Evolutionary conservation across 1,140 invertebrate genomes (phyloP).

Genomic region (Neodiprion virginianus): DNA sequence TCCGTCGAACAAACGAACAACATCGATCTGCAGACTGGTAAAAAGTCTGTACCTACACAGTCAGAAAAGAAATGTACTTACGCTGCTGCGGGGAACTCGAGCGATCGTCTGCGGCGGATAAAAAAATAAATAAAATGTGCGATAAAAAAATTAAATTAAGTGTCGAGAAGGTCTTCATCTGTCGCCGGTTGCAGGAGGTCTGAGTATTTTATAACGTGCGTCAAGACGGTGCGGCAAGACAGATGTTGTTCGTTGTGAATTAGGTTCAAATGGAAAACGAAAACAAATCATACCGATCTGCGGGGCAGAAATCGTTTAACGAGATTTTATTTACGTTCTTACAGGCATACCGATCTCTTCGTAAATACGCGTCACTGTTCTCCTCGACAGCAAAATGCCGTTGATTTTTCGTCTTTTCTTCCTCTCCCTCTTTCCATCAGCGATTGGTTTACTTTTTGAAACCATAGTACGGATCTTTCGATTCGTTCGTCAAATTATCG

Average conservation of each 20-base stretch:
- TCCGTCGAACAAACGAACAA: background rate
- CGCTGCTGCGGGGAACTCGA: constrained; percentile 16
- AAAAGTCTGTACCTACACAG: no score
- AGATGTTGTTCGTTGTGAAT: background rate
- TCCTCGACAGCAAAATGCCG: no score
- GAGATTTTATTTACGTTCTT: no score
- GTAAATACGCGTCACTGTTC: no score
- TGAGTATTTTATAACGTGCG: background rate
- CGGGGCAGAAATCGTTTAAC: background rate
- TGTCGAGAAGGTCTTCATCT: background rate
- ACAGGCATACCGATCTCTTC: no score
- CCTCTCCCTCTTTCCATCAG: no score
- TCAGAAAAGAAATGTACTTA: no score
- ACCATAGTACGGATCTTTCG: no score
- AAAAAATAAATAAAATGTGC: background rate
- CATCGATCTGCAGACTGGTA: no score
- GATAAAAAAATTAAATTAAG: background rate
- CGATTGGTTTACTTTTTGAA: no score
- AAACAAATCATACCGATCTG: background rate
- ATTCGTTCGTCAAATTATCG: no score
- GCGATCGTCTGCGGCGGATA: constrained; percentile 25
- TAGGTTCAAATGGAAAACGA: background rate
- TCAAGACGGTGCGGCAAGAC: background rate
- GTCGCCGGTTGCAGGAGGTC: background rate
- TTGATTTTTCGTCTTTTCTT: no score